Evolutionary conservation across 1,140 invertebrate species (phyloP), one percentile per base, ranked within the genome.

Genomic region (Zaprionus gabonicus): DNA sequence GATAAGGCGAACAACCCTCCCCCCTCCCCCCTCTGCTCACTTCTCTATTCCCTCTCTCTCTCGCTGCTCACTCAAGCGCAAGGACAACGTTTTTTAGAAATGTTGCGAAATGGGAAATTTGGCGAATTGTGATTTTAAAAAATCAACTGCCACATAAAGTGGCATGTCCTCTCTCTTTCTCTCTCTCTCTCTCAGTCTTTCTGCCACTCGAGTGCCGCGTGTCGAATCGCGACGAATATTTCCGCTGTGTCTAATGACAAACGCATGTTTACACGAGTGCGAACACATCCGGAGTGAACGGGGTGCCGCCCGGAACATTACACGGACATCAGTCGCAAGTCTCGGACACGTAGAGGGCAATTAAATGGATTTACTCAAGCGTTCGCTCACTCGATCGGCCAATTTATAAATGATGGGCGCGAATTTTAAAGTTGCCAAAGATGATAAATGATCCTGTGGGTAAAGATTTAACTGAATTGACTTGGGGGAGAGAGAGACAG

Each of bases 181-280:
- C 46, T 12, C 25, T 63, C 20, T n/a, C 15, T 20, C 20, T 20
- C 20, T 20, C n/a, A n/a, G 20, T 20, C 20, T 27, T 7, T 27
- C 46, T 51, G 51, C 67, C 53, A 38, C 70, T 75, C 80, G 84
- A 79, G 75, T 76, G 85, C 86, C 85, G 85, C 76, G 81, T 90
- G 85, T 74, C 85, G 85, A 90, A 90, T 90, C 38, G 31, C 76
- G 80, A 73, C 75, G 79, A 90, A 90, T 90, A 90, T 91, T 90
- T 91, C 85, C 86, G 86, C 76, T 90, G 87, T 91, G 88, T 87
- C 86, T 91, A 91, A 91, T 91, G 86, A 82, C 82, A 91, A 91
- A 87, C 86, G 86, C 86, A 91, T 91, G 86, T 91, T 91, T 91
- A 91, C 86, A 91, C 78, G 86, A 91, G 86, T 91, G 86, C 87